phyloP scores from a whole-genome alignment of 2,113 vertebrate genomes.

The Pao palembangensis region DNA sequence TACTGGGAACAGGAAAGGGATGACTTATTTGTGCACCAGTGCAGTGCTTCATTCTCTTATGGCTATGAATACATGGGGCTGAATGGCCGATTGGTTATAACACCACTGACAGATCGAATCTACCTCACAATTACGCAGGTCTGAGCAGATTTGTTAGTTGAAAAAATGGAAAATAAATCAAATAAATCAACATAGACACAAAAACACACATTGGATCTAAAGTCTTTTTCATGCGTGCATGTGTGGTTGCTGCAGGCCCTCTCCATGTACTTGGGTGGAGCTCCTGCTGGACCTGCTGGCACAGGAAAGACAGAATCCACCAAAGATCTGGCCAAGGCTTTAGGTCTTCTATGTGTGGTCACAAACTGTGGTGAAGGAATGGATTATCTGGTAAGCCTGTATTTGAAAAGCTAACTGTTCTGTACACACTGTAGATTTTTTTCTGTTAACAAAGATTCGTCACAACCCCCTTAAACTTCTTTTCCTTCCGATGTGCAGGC shows the following conservation, averaged over 20 bases:
- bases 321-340: slow-evolving; percentile 95
- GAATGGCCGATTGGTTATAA: slow-evolving; percentile 94
- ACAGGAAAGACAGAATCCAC: slow-evolving; percentile 97
- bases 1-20: slow-evolving; percentile 87
- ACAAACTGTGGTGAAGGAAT: slow-evolving; percentile 98
- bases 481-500: slow-evolving; percentile 70
- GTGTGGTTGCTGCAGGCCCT: slow-evolving; percentile 78
- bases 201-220: background rate
- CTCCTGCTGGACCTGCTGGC: slow-evolving; percentile 92
- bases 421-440: background rate
- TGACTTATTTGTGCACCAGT: slow-evolving; percentile 85
- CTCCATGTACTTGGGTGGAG: slow-evolving; percentile 95
- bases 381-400: slow-evolving; percentile 86
- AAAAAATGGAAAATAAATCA: background rate
- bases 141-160: background rate
- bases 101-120: slow-evolving; percentile 92
- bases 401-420: background rate
- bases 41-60: slow-evolving; percentile 87
- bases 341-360: slow-evolving; percentile 92
- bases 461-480: background rate
- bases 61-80: slow-evolving; percentile 98
- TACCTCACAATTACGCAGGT: slow-evolving; percentile 98
- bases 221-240: background rate
- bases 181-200: background rate
- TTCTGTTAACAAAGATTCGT: no score